Conservation (phyloP, 2,797 vertebrate genomes). For the Alca torda region DNA sequence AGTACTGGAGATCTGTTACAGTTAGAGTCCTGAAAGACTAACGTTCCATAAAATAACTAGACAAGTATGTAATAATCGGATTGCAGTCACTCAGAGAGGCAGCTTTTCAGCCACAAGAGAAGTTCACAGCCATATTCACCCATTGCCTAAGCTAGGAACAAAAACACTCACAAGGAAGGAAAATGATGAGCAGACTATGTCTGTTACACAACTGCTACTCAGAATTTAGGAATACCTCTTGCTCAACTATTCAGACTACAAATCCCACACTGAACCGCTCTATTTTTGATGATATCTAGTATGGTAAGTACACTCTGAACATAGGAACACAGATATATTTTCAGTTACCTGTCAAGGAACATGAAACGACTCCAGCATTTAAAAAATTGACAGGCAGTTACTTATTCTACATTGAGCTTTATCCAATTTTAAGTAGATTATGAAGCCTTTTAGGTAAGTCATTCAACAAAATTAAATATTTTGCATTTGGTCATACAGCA, state of each 20-base stretch:
- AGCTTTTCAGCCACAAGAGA: not conserved
- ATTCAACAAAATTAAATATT: not conserved
- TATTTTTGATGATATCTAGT: not conserved
- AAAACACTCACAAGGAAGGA: not conserved
- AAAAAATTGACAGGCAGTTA: not conserved
- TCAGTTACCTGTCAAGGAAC: not conserved
- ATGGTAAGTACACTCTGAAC: not conserved
- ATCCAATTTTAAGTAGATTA: not conserved
- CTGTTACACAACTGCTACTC: not conserved
- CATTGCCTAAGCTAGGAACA: not conserved
- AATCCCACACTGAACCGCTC: not conserved
- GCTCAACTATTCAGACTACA: not conserved
- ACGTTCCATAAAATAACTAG: not conserved
- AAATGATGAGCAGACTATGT: not conserved
- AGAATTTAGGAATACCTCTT: not conserved
- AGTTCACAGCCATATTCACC: not conserved
- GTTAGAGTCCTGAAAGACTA: not conserved
- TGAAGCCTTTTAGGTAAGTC: not conserved
- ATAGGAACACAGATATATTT: not conserved
- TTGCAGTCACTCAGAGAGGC: not conserved
- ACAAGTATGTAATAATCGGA: not conserved
- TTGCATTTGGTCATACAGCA: not conserved
- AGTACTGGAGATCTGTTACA: not conserved
- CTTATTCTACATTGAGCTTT: not conserved
- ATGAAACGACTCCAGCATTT: not conserved